Conservation (phyloP, 2,797 vertebrate species). For the Anas georgica region DNA sequence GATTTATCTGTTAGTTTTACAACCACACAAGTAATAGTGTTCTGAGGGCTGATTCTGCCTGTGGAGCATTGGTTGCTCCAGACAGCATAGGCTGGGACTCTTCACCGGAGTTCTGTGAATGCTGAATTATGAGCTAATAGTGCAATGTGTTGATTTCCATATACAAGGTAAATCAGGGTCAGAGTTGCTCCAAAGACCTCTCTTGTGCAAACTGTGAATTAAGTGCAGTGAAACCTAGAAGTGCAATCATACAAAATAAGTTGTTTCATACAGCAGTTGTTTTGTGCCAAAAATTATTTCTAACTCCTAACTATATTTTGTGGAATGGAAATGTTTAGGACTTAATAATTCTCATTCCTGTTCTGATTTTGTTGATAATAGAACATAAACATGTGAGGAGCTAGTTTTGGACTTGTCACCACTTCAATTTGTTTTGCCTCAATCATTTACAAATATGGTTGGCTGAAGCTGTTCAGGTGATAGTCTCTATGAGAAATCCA, state of each 20-base stretch:
- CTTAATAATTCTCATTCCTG: background rate
- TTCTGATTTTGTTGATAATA: background rate
- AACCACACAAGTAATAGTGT: background rate
- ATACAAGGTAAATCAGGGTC: background rate
- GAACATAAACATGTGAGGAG: fast-evolving
- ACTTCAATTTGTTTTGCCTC: background rate
- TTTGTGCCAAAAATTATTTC: background rate
- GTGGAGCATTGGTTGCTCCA: background rate
- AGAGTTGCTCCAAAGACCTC: background rate
- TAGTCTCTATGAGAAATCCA: background rate
- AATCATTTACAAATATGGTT: background rate
- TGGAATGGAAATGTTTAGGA: background rate
- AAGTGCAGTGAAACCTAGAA: background rate
- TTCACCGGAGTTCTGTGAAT: background rate
- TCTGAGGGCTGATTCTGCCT: background rate
- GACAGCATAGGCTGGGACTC: background rate
- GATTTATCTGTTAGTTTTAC: background rate
- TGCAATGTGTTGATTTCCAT: background rate
- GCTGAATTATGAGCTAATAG: background rate
- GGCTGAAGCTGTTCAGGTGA: background rate
- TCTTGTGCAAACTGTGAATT: background rate
- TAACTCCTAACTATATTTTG: background rate
- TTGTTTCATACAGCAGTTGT: background rate
- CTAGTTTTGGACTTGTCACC: background rate
- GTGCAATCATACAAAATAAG: background rate